Conservation (phyloP, 1,140 invertebrate species). For the Acyrthosiphon pisum region DNA sequence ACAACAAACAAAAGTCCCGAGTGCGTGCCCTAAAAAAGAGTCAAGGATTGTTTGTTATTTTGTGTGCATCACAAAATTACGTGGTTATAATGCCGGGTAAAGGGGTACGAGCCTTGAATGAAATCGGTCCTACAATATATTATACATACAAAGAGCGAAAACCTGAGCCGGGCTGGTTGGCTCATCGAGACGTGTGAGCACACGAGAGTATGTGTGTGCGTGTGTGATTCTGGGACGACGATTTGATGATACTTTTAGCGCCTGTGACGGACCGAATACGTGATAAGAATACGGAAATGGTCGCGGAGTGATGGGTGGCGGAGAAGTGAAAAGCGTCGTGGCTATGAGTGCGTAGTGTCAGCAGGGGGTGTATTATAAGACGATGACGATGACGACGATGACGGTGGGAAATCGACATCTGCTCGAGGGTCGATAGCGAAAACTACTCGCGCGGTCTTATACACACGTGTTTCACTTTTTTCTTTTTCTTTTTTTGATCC, state of each 20-base stretch:
- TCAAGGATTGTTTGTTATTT: constrained; percentile 20
- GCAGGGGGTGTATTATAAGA: background rate
- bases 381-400: background rate
- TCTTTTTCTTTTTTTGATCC: constrained; percentile 22
- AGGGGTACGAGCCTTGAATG: constrained; percentile 22
- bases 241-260: constrained; percentile 53
- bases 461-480: constrained; percentile 11
- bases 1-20: too few species aligned
- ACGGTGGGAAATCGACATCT: constrained; percentile 49
- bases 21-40: background rate
- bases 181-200: background rate
- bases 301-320: background rate
- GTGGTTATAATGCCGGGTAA: background rate
- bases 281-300: constrained; percentile 30
- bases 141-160: constrained; percentile 47
- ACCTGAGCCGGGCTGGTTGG: background rate
- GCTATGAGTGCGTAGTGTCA: background rate
- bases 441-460: constrained; percentile 3
- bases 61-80: background rate
- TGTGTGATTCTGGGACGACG: background rate
- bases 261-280: constrained; percentile 35
- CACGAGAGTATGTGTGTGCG: background rate
- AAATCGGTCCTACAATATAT: constrained; percentile 22
- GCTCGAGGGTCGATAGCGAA: constrained; percentile 37
- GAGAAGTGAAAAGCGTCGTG: background rate